phyloP scores from a whole-genome alignment of 2,888 invertebrate genomes.

The Anticlea derivata region DNA sequence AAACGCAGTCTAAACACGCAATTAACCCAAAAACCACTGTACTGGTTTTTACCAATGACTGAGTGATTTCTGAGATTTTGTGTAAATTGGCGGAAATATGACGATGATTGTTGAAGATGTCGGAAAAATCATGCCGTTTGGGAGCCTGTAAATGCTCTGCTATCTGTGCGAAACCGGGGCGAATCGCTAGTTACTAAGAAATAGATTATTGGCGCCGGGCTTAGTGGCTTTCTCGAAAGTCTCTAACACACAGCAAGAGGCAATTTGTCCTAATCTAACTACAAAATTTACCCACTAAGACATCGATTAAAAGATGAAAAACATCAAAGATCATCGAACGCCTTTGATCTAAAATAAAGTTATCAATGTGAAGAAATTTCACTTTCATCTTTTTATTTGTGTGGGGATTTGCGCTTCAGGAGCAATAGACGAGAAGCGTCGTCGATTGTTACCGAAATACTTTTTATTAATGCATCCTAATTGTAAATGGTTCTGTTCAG shows the following conservation, averaged over 20 bases:
- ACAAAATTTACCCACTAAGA: slow-evolving; percentile 59
- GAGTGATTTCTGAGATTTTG: no score
- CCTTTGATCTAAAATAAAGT: slow-evolving; percentile 71
- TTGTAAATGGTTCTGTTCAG: background rate
- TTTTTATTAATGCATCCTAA: background rate
- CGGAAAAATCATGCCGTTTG: no score
- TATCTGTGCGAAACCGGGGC: no score
- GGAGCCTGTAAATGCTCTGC: no score
- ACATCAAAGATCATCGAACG: slow-evolving; percentile 73
- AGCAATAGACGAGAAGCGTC: slow-evolving; percentile 5
- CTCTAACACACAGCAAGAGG: slow-evolving; percentile 48
- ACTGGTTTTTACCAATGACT: no score
- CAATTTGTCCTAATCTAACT: slow-evolving; percentile 54
- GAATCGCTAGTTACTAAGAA: no score
- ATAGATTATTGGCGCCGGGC: slow-evolving; percentile 31
- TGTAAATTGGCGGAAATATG: no score
- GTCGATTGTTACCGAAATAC: background rate
- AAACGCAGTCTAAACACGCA: no score
- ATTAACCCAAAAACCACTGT: no score
- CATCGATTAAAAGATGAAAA: slow-evolving; percentile 71
- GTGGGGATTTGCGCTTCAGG: slow-evolving; percentile 22
- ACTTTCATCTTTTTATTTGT: slow-evolving; percentile 41
- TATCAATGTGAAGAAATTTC: slow-evolving; percentile 70
- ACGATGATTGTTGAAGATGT: no score
- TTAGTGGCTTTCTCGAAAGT: slow-evolving; percentile 50